Percentiles rank a stretch among this genome's conserved stretches.
Evolutionary conservation across 2,888 invertebrate species (phyloP).

Genomic region (Nephrotoma appendiculata): DNA sequence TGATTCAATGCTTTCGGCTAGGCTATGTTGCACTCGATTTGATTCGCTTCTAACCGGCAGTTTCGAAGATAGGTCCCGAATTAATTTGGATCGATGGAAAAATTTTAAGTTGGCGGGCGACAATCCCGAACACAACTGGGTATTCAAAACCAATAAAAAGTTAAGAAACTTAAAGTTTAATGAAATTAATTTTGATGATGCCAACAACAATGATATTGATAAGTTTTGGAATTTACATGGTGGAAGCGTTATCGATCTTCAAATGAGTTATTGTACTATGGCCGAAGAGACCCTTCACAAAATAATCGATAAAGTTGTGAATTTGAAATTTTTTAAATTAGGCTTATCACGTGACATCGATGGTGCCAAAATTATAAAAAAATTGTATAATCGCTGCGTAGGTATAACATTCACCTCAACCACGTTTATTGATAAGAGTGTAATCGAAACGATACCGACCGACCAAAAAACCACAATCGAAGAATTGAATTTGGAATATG

Average conservation of each 20-base stretch:
- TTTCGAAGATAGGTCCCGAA: not conserved
- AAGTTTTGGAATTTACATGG: not conserved
- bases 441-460: not conserved
- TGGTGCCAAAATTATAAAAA: not conserved
- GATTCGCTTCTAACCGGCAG: not conserved
- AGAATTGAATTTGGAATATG: not conserved
- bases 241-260: not conserved
- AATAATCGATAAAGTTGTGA: not conserved
- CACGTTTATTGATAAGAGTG: not conserved
- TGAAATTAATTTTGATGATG: not conserved
- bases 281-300: not conserved
- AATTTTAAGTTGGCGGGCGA: not conserved
- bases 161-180: not conserved
- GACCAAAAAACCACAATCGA: not conserved
- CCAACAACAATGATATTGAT: not conserved
- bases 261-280: not conserved
- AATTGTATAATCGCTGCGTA: not conserved
- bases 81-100: not conserved
- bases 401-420: not conserved
- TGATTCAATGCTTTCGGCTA: not conserved
- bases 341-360: not conserved
- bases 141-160: not conserved
- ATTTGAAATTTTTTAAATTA: not conserved
- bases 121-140: not conserved
- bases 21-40: not conserved